Evolutionary conservation across 1,140 invertebrate species (phyloP).

Genomic region (Aphidius ervi): DNA sequence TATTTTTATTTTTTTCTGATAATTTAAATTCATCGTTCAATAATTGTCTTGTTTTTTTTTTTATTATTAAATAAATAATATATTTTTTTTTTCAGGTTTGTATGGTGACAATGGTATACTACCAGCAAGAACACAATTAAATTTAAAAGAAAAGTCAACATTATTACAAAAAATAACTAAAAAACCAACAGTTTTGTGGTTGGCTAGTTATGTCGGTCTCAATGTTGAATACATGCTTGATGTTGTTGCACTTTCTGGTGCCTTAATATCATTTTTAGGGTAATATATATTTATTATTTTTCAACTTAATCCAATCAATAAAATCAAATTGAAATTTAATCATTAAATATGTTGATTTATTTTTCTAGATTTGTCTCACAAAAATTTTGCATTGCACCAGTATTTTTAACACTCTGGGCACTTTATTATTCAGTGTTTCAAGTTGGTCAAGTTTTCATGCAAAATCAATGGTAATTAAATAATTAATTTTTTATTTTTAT

Average conservation of each 20-base stretch:
- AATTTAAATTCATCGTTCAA: neutral
- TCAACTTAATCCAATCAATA: neutral
- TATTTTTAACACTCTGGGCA: conserved; percentile 67
- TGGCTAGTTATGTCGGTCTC: conserved; percentile 65
- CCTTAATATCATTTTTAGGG: conserved; percentile 64
- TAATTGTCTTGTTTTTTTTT: neutral
- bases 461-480: conserved; percentile 66
- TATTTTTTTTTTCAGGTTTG: conserved; percentile 56
- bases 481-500: neutral
- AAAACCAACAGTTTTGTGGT: conserved; percentile 69
- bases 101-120: conserved; percentile 78
- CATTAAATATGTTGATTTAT: conserved; percentile 18
- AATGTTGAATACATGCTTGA: conserved; percentile 70
- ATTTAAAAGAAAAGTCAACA: conserved; percentile 48
- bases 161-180: conserved; percentile 58
- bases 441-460: conserved; percentile 74
- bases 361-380: conserved; percentile 62
- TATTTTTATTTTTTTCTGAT: neutral
- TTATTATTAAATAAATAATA: conserved; percentile 7
- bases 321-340: conserved; percentile 15
- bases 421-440: conserved; percentile 74
- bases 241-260: conserved; percentile 64
- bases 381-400: conserved; percentile 58
- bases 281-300: conserved; percentile 36
- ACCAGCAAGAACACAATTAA: conserved; percentile 63